Percentiles rank a stretch among this genome's conserved stretches.
Evolutionary conservation across 2,888 invertebrate genomes (phyloP).

Genomic region (Julus scandinavius): DNA sequence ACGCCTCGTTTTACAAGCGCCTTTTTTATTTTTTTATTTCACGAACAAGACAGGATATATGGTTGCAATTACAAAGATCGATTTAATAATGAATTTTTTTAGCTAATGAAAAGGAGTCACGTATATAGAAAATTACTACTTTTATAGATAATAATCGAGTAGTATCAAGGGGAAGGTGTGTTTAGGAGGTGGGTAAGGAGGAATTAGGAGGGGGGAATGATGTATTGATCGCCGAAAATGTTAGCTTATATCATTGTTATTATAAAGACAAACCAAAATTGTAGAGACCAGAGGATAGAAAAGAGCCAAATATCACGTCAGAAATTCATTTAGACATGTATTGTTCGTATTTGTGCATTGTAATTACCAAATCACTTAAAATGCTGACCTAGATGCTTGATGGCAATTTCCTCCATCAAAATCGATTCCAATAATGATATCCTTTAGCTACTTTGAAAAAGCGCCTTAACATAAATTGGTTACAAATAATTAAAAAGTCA

Average conservation of each 20-base stretch:
- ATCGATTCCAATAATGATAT: neutral
- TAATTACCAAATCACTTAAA: neutral
- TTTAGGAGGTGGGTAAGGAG: neutral
- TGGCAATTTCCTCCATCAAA: neutral
- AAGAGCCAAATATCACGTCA: neutral
- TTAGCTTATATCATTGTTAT: neutral
- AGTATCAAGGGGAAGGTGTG: neutral
- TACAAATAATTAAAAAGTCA: neutral
- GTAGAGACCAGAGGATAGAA: neutral
- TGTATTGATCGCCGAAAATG: neutral
- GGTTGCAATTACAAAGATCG: slow-evolving; percentile 18
- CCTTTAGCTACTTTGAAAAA: neutral
- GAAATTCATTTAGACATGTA: neutral
- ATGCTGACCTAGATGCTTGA: neutral
- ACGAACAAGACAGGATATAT: neutral
- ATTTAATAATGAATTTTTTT: slow-evolving; percentile 2
- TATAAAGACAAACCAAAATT: neutral
- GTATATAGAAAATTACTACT: slow-evolving; percentile 7
- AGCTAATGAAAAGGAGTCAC: slow-evolving; percentile 18
- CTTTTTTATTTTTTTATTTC: neutral
- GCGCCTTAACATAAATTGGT: neutral
- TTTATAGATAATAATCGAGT: slow-evolving; percentile 11
- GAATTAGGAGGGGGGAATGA: neutral
- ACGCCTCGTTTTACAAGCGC: neutral
- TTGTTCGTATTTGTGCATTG: neutral